Evolutionary conservation across 2,888 invertebrate species (phyloP).

Genomic region (Drosophila lutescens): DNA sequence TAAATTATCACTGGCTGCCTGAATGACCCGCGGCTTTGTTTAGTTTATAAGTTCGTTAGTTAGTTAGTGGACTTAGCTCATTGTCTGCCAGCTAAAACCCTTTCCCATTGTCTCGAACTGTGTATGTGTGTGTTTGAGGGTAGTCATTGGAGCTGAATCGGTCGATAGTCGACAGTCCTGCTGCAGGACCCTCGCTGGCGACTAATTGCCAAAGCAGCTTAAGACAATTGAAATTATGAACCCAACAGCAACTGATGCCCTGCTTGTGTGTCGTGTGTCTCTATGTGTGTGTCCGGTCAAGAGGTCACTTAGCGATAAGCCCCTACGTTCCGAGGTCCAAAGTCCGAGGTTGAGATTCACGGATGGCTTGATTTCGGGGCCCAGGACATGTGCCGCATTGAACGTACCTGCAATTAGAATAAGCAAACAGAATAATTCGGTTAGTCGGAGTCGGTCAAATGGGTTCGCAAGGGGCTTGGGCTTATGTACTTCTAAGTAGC

Average conservation of each 20-base stretch:
- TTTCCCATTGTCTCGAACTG: constrained; percentile 9
- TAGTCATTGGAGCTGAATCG: constrained; percentile 51
- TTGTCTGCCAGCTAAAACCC: constrained; percentile 12
- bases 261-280: constrained; percentile 3
- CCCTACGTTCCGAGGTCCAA: constrained; percentile 10
- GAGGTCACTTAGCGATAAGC: constrained; percentile 62
- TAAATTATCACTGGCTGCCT: constrained; percentile 62
- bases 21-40: constrained; percentile 66
- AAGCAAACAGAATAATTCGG: constrained; percentile 25
- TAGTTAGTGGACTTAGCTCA: constrained; percentile 54
- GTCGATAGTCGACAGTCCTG: constrained; percentile 50
- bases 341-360: constrained; percentile 6
- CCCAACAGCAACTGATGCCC: constrained; percentile 48
- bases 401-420: constrained; percentile 51
- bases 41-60: constrained; percentile 73
- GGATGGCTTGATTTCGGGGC: constrained; percentile 14
- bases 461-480: constrained; percentile 1
- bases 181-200: constrained; percentile 33
- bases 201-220: constrained; percentile 71
- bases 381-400: constrained; percentile 13
- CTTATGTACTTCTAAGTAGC: constrained; percentile 9
- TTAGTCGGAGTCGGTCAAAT: constrained; percentile 25
- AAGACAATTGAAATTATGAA: constrained; percentile 71
- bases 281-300: constrained; percentile 44
- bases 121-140: too few relatives aligned